These are phyloP conservation scores for Microtus pennsylvanicus DNA, from an alignment of 2,113 vertebrate genomes.

Conservation along the genomic window DNA sequence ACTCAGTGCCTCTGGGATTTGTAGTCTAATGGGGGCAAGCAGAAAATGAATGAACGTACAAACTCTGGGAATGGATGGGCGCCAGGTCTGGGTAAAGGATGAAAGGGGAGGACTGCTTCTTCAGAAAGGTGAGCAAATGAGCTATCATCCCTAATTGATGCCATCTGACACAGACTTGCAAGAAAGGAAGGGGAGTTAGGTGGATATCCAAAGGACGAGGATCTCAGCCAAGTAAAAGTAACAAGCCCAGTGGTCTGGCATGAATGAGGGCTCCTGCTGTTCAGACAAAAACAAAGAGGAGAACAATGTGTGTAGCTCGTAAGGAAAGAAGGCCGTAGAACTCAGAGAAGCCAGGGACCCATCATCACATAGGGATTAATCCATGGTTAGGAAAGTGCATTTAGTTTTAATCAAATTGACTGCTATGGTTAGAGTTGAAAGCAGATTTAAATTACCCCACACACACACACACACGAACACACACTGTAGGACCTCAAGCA, in stretches of 20 bases:
- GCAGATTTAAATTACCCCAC: not conserved
- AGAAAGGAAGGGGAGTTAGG: not conserved
- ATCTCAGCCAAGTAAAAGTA: not conserved
- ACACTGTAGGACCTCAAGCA: not conserved
- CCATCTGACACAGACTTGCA: not conserved
- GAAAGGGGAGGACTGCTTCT: not conserved
- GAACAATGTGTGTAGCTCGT: not conserved
- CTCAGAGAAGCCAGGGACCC: not conserved
- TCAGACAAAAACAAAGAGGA: not conserved
- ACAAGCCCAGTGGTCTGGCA: not conserved
- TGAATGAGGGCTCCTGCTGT: not conserved
- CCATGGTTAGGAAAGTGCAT: not conserved
- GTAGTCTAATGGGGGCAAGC: not conserved
- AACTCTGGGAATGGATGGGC: not conserved
- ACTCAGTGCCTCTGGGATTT: not conserved
- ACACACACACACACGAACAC: not conserved
- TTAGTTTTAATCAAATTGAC: not conserved
- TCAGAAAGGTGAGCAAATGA: not conserved
- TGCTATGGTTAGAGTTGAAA: not conserved
- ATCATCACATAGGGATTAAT: not conserved
- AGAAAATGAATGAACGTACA: not conserved
- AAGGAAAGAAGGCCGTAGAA: not conserved
- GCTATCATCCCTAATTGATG: not conserved
- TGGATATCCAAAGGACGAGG: not conserved
- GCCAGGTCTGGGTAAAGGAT: fast-evolving